Evolutionary conservation across 1,140 invertebrate species (phyloP).

Genomic region (Cydia fagiglandana): DNA sequence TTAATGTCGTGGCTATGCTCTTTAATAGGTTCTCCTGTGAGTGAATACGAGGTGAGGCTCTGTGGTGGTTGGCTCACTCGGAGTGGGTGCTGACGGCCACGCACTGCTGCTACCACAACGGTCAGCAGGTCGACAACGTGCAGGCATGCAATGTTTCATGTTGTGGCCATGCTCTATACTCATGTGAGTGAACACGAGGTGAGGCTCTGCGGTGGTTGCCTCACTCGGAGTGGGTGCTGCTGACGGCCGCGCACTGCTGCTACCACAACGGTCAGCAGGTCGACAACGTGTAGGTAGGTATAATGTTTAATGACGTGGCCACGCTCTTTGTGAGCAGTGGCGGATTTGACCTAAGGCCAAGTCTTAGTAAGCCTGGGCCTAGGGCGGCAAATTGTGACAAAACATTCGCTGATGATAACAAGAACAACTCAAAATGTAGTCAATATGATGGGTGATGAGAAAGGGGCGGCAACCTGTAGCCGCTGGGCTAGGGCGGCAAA

Average conservation of each 20-base stretch:
- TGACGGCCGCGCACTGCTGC: constrained; percentile 49
- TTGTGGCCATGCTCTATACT: constrained; percentile 47
- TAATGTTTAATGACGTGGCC: no score
- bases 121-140: constrained; percentile 51
- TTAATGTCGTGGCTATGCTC: constrained; percentile 34
- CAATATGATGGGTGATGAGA: no score
- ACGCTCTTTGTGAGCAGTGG: no score
- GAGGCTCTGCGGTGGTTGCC: constrained; percentile 71
- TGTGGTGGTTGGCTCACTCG: constrained; percentile 67
- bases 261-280: constrained; percentile 53
- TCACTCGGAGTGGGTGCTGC: constrained; percentile 71
- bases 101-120: background rate
- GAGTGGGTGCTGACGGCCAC: constrained; percentile 76
- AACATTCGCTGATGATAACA: no score
- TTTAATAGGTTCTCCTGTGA: constrained; percentile 56
- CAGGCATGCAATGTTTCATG: constrained; percentile 46
- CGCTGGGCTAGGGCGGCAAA: no score
- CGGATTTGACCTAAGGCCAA: no score
- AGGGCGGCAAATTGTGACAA: no score
- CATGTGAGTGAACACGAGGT: constrained; percentile 55
- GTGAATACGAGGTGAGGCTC: constrained; percentile 63
- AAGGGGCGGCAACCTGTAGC: no score
- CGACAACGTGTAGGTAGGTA: constrained; percentile 60
- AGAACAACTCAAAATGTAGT: no score
- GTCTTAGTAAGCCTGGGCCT: no score